A percentile compares a stretch with the other conserved stretches of the same genome.
phyloP scores from a whole-genome alignment of 2,888 invertebrate genomes.

The Meta bourneti region DNA sequence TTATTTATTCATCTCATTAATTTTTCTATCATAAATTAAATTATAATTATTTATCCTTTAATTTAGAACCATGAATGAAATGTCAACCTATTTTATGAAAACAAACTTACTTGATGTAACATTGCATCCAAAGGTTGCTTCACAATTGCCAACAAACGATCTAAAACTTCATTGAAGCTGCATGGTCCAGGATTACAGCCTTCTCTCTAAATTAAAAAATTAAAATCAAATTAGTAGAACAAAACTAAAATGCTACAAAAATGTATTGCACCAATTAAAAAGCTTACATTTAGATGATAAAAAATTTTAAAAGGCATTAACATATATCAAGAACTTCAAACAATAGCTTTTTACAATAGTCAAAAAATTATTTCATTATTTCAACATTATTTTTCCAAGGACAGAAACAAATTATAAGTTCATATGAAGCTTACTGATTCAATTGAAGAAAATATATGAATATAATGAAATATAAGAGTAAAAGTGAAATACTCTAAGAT shows the following conservation, averaged over 20 bases:
- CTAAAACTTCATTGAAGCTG: constrained; percentile 90
- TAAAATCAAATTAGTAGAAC: constrained; percentile 14
- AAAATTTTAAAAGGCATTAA: not conserved
- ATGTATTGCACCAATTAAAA: not conserved
- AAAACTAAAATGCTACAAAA: constrained; percentile 20
- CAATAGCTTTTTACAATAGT: no score
- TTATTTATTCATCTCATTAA: not conserved
- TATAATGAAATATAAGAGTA: no score
- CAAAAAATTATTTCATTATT: no score
- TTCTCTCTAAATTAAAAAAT: constrained; percentile 78
- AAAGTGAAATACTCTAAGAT: no score
- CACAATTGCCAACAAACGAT: constrained; percentile 90
- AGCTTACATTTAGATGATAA: not conserved
- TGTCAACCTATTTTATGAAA: not conserved
- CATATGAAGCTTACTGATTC: no score
- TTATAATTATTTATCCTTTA: not conserved
- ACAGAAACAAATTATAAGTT: no score
- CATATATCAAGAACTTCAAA: no score
- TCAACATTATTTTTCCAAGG: no score
- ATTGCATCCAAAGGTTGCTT: constrained; percentile 87
- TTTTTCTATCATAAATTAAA: not conserved
- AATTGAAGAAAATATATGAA: no score
- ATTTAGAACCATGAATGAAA: not conserved
- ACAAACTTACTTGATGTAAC: constrained; percentile 81
- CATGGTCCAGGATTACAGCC: constrained; percentile 81